Conservation (phyloP, 2,888 invertebrate genomes). For the Xylocampa areola region DNA sequence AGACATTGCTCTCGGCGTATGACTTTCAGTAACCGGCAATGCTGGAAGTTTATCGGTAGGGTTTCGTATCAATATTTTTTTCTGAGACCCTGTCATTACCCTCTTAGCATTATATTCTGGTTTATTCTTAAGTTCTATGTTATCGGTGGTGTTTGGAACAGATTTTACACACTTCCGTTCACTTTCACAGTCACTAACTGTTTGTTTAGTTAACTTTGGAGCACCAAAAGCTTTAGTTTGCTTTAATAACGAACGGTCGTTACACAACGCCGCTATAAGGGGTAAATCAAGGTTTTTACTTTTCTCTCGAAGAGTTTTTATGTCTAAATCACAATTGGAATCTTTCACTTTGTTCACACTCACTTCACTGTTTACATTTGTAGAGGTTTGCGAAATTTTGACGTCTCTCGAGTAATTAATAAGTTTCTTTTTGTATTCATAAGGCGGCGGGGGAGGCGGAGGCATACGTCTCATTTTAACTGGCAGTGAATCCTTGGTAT, state of each 20-base stretch:
- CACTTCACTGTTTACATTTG: conserved; percentile 71
- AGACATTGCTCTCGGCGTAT: conserved; percentile 91
- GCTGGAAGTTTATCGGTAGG: conserved; percentile 94
- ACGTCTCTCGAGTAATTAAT: conserved; percentile 87
- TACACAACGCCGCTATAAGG: conserved; percentile 97
- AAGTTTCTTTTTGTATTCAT: conserved; percentile 87
- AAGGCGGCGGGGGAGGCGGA: conserved; percentile 88
- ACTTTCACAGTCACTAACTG: conserved; percentile 84
- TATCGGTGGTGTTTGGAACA: conserved; percentile 85
- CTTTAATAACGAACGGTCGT: conserved; percentile 96
- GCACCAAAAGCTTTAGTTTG: conserved; percentile 96
- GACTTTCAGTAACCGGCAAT: conserved; percentile 87
- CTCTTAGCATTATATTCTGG: conserved; percentile 90
- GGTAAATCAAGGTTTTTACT: conserved; percentile 97
- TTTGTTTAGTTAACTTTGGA: conserved; percentile 90
- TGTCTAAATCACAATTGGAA: conserved; percentile 91
- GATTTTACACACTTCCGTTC: conserved; percentile 83
- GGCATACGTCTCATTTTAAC: conserved; percentile 88
- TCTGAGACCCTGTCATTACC: conserved; percentile 91
- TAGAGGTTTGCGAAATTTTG: conserved; percentile 67
- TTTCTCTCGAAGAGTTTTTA: conserved; percentile 95
- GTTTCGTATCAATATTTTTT: conserved; percentile 90
- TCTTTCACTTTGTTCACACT: conserved; percentile 79
- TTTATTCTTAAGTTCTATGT: conserved; percentile 83
- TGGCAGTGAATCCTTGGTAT: conserved; percentile 86